Base-by-base conservation (phyloP, 2,888 invertebrate genomes). In the Eupithecia subumbrata region DNA sequence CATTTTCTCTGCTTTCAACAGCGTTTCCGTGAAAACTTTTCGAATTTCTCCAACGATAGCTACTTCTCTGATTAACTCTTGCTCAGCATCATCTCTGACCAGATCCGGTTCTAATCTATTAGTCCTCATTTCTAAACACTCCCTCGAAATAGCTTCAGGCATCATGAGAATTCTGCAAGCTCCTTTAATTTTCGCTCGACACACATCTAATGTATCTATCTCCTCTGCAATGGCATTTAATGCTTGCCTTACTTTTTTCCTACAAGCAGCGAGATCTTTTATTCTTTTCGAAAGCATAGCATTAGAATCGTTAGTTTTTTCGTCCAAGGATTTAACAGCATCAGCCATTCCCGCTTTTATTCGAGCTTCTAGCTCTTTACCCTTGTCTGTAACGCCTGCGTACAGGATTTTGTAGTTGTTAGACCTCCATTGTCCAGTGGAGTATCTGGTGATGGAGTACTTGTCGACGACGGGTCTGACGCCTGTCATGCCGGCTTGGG, bases 61-160 rank as follows among this genome's bases (percentile, higher is more conserved):
- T 48, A 97, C 91, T 89, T 97, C 98, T 89, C 96, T 97, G 14
- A 97, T 96, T 40, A 98, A 88, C 87, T 98, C 97, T 82, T 97
- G 97, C 88, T 98, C 97, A n/a, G 97, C 96, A 34, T 96, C 95
- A 85, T 98, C 98, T 73, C 97, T 95, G 0, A 97, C 97, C 63
- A 97, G 90, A 90, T 98, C 98, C 0, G 97, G 96, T 82, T 97
- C 97, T 22, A 96, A 95, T 48, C 97, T 95, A 22, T 95, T 95
- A 0, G 97, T 96, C 71, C 97, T 94, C 56, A 97, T 87, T 78
- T 97, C 96, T 45, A 98, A 89, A 84, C 97, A 97, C 89, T 98
- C 97, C 69, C 96, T 88, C 0, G 94, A 91, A 81, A 98, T 97
- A 0, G 97, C 95, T 91, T 97, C 97, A 0, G 97, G 97, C 81